Conservation (phyloP, 2,113 vertebrate species). For the Vidua chalybeata region DNA sequence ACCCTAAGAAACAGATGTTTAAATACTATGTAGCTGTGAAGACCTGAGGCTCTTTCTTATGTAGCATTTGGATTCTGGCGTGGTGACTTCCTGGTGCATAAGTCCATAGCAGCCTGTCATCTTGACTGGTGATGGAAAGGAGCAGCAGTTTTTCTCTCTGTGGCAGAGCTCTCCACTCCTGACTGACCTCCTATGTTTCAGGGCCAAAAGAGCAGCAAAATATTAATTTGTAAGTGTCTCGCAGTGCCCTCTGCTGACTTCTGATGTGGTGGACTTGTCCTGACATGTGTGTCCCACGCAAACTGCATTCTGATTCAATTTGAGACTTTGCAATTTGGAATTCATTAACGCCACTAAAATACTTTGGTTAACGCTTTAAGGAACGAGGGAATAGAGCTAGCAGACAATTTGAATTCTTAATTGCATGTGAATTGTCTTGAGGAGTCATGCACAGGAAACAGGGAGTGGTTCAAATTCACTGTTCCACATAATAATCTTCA, state of each 20-base stretch:
- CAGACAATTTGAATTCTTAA: slow-evolving; percentile 11
- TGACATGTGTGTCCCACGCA: background rate
- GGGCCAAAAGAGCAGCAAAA: background rate
- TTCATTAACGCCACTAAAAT: background rate
- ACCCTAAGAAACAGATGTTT: background rate
- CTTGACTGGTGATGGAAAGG: background rate
- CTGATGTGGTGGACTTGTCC: background rate
- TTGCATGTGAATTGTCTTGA: background rate
- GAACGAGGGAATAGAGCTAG: background rate
- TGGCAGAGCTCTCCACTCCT: background rate
- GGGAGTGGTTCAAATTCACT: background rate
- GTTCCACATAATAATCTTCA: background rate
- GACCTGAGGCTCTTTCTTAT: background rate
- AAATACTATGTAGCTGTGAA: background rate
- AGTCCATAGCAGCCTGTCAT: background rate
- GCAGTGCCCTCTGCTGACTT: slow-evolving; percentile 20
- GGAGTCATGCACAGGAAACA: background rate
- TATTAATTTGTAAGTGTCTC: background rate
- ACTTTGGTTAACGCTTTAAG: background rate
- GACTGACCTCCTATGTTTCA: background rate
- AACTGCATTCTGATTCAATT: background rate
- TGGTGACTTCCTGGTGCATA: accelerated
- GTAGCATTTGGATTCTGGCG: background rate
- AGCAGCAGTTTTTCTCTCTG: background rate
- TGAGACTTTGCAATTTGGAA: background rate